These are phyloP conservation scores for Leptinotarsa defecta DNA, from an alignment of 1,140 invertebrate genomes.

Conservation along the genomic window DNA sequence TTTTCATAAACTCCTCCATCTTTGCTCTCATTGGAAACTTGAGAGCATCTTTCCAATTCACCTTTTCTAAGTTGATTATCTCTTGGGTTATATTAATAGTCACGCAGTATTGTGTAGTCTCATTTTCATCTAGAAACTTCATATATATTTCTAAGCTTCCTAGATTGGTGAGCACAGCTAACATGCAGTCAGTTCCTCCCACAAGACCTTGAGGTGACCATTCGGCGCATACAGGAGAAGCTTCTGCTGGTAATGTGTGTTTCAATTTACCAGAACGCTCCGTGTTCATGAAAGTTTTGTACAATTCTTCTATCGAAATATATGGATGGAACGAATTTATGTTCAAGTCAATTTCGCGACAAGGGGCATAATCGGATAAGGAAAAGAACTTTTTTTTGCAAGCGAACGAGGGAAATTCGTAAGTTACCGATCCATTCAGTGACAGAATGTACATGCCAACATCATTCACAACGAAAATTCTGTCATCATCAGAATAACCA, in stretches of 20 bases:
- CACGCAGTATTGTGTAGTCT: constrained; percentile 35
- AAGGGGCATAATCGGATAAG: constrained; percentile 33
- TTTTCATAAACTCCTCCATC: constrained; percentile 39
- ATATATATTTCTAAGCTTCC: constrained; percentile 41
- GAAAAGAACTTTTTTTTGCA: constrained; percentile 35
- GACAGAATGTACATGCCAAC: constrained; percentile 36
- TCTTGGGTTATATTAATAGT: constrained; percentile 39
- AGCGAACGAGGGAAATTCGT: constrained; percentile 20
- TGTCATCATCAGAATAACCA: constrained; percentile 35
- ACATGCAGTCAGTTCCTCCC: constrained; percentile 32
- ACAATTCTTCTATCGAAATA: constrained; percentile 36
- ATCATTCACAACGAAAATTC: constrained; percentile 36
- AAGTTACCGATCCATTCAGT: constrained; percentile 30
- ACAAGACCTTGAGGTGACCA: constrained; percentile 43
- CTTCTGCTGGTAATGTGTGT: constrained; percentile 20
- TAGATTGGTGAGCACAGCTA: constrained; percentile 43
- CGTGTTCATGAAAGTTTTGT: constrained; percentile 30
- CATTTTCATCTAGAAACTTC: constrained; percentile 31
- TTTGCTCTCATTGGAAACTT: constrained; percentile 25
- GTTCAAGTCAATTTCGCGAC: constrained; percentile 38
- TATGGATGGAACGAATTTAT: constrained; percentile 38
- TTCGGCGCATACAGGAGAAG: constrained; percentile 25
- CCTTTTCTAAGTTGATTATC: constrained; percentile 32
- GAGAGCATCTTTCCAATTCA: constrained; percentile 32
- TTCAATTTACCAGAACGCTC: constrained; percentile 35